Conservation (phyloP, 2,888 invertebrate species). For the Apotomis betuletana region DNA sequence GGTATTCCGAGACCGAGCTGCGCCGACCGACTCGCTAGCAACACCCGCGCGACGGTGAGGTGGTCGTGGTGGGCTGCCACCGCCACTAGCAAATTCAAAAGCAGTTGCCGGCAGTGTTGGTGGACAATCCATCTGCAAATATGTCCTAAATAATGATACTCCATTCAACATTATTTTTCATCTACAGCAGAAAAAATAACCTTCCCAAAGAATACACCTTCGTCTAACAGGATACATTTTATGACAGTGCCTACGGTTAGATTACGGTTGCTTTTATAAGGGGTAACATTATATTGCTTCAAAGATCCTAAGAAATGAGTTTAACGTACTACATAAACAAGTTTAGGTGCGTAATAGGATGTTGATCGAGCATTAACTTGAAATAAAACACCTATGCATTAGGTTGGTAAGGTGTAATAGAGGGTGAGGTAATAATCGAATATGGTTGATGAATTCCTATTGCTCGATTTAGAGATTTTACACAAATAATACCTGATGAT, state of each 20-base stretch:
- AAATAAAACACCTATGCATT: too few relatives aligned
- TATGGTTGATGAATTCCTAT: too few relatives aligned
- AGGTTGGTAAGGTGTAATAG: too few relatives aligned
- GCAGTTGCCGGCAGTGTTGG: constrained; percentile 96
- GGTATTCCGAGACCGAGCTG: constrained; percentile 89
- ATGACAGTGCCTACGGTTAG: too few relatives aligned
- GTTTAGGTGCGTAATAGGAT: too few relatives aligned
- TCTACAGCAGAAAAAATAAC: too few relatives aligned
- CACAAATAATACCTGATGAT: too few relatives aligned
- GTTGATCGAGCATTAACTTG: too few relatives aligned
- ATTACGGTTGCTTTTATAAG: background rate
- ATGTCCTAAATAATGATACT: background rate
- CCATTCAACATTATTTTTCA: background rate
- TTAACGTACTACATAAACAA: background rate
- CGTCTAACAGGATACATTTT: too few relatives aligned
- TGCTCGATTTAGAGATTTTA: too few relatives aligned
- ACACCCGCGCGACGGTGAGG: constrained; percentile 91
- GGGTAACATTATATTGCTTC: background rate
- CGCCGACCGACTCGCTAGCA: constrained; percentile 91
- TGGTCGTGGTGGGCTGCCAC: constrained; percentile 95
- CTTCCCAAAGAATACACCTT: too few relatives aligned
- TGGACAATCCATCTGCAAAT: constrained; percentile 89
- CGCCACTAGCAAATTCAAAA: constrained; percentile 95
- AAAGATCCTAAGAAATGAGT: background rate
- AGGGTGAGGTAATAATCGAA: too few relatives aligned